Base-by-base conservation (phyloP, 2,888 invertebrate genomes). In the Caenorhabditis sp. region DNA sequence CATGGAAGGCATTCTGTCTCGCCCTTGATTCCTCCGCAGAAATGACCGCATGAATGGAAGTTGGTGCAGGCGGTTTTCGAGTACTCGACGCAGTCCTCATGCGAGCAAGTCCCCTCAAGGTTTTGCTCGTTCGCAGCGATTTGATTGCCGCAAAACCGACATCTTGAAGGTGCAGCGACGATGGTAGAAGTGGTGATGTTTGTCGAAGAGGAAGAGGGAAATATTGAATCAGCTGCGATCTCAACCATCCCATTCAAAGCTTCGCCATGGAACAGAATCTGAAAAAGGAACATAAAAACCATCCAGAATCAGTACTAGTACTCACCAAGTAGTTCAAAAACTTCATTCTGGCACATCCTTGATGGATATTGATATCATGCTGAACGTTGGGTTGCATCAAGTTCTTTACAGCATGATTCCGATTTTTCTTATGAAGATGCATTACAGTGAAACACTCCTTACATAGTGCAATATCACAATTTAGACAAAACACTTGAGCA, bases 361-460 rank as follows among this genome's bases (percentile, higher is more conserved):
- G 97, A 89, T 97, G 97, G n/a, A 97, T 91, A 89, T 97, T 96
- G 5, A 97, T 94, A 76, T 94, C 93, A 4, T 83, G 83, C 27
- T 78, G 72, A 4, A 78, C 58, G 20, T 49, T 70, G 0, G 67
- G 49, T 49, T 67, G 67, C 14, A 56, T 63, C 25, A 77, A 56
- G 21, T 59, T 64, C 23, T 72, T 65, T 17, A 77, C 69, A 50
- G 65, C 64, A 57, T 77, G 77, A 61, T 70, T 81, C 67, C 94
- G 91, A 1, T 94, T 94, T 84, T 93, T 92, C 60, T 95, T 91
- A 88, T 94, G 95, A 64, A 97, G 91, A 89, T 99, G 97, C 70
- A 99, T 90, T 88, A 95, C 94, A 63, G 95, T 91, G 89, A 97
- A 97, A 89, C 97, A 99, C 88, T 97, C 97, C 0, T 93, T 68